phyloP scores from a whole-genome alignment of 2,113 vertebrate genomes.

The Odocoileus virginianus region DNA sequence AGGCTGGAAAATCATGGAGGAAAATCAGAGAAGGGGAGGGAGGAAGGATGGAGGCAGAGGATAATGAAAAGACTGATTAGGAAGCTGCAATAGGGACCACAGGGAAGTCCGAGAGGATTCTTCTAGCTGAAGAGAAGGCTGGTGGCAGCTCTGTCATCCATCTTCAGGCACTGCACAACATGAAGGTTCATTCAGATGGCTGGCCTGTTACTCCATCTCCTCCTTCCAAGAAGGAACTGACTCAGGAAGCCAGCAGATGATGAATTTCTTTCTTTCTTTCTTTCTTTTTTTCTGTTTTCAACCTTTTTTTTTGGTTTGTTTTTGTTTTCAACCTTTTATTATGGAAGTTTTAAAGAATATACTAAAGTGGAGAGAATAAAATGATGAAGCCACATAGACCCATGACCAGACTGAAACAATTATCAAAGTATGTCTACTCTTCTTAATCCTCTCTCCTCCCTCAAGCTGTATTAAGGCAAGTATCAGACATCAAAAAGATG shows the following conservation, averaged over 20 bases:
- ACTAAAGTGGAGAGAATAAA: conserved; percentile 13
- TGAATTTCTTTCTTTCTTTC: background rate
- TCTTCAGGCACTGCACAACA: background rate
- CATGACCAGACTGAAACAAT: background rate
- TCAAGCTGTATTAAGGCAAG: conserved; percentile 4
- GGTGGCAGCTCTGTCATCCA: background rate
- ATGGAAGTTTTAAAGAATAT: background rate
- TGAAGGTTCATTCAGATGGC: background rate
- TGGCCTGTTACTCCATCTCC: background rate
- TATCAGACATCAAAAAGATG: background rate
- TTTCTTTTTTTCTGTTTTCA: no score
- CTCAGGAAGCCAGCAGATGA: background rate
- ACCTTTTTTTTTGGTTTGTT: no score
- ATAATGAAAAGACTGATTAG: background rate
- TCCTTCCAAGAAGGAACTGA: background rate
- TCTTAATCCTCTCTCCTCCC: background rate
- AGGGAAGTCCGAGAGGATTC: background rate
- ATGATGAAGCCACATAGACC: background rate
- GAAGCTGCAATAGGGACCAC: background rate
- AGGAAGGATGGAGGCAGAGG: background rate
- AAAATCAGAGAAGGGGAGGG: background rate
- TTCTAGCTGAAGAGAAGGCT: background rate
- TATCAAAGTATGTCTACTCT: background rate
- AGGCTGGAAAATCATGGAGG: conserved; percentile 31
- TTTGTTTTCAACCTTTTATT: conserved; percentile 25